Evolutionary conservation across 2,797 vertebrate genomes (phyloP).

Genomic region (Pogonophryne albipinna): DNA sequence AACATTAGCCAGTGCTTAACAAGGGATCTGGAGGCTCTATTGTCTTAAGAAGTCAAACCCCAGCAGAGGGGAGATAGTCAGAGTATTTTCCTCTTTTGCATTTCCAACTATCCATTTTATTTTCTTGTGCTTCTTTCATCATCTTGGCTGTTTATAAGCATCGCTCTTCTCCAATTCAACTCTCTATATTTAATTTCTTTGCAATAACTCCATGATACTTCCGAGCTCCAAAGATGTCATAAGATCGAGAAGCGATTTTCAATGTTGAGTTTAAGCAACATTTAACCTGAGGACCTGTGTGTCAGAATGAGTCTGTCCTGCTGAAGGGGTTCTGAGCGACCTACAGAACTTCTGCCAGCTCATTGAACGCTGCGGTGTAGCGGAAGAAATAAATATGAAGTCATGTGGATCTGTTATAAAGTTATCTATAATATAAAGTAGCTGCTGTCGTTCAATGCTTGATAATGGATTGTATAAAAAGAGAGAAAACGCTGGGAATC

Average conservation of each 20-base stretch:
- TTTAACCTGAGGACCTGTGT: background rate
- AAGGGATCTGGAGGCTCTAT: slow-evolving; percentile 61
- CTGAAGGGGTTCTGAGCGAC: background rate
- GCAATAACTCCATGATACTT: background rate
- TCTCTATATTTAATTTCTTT: background rate
- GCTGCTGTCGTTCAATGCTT: background rate
- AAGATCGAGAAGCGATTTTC: background rate
- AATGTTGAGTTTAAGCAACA: background rate
- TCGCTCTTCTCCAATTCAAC: background rate
- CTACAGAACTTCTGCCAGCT: background rate
- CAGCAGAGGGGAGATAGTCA: slow-evolving; percentile 36
- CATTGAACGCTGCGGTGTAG: background rate
- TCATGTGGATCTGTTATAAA: too few relatives aligned
- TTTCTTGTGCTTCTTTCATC: background rate
- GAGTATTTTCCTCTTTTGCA: slow-evolving; percentile 9
- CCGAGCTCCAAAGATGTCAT: background rate
- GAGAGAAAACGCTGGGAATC: background rate
- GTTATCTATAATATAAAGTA: too few relatives aligned
- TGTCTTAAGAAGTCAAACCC: slow-evolving; percentile 43
- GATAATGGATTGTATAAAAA: background rate
- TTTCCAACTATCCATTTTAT: background rate
- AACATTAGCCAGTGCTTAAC: slow-evolving; percentile 61
- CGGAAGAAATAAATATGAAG: background rate
- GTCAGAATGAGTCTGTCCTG: background rate
- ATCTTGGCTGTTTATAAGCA: background rate